Evolutionary conservation across 2,113 vertebrate genomes (phyloP).

Genomic region (Coptodon bakossiorum): DNA sequence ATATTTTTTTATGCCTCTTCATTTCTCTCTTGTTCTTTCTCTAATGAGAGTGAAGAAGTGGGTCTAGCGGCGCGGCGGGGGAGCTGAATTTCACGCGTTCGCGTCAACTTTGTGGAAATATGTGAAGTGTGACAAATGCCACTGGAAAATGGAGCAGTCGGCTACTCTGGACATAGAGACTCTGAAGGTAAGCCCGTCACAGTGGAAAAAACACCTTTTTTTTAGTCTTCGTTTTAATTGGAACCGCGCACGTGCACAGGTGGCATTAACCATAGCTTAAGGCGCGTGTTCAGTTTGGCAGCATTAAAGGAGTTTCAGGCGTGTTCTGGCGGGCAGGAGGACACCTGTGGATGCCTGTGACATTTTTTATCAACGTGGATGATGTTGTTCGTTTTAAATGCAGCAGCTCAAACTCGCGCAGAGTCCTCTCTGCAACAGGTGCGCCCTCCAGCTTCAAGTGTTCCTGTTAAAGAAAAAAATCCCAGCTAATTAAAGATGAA

Average conservation of each 20-base stretch:
- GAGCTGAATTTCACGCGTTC: not conserved
- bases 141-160: conserved; percentile 59
- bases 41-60: not conserved
- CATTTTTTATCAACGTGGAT: not conserved
- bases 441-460: not conserved
- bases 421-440: conserved; percentile 43
- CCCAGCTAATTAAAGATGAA: conserved; percentile 7
- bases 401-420: not conserved
- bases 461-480: not conserved
- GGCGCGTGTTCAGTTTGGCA: not conserved
- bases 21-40: not conserved
- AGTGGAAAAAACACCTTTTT: not conserved
- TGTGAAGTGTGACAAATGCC: conserved; percentile 31
- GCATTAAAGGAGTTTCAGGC: not conserved
- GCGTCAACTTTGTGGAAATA: conserved; percentile 50
- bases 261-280: not conserved
- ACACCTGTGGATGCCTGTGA: not conserved
- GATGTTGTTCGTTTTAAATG: not conserved
- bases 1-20: not conserved
- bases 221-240: not conserved
- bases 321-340: not conserved
- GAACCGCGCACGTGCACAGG: not conserved
- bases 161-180: conserved; percentile 60
- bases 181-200: conserved; percentile 49
- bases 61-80: not conserved